phyloP scores from a whole-genome alignment of 2,113 vertebrate genomes.

The Anhinga anhinga region DNA sequence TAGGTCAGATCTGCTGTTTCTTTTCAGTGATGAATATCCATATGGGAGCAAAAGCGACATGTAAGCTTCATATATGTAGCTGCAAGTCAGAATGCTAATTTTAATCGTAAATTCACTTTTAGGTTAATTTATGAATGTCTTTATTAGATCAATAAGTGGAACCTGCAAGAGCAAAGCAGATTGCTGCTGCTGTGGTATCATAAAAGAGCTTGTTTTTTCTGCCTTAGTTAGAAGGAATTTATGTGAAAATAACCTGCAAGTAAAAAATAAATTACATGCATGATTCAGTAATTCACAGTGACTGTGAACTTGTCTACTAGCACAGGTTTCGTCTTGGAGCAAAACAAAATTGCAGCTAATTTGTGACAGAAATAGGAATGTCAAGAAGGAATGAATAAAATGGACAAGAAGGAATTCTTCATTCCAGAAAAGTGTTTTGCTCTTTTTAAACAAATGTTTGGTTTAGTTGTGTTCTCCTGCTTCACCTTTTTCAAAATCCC shows the following conservation, averaged over 20 bases:
- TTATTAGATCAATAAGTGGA: neutral
- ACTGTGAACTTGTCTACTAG: neutral
- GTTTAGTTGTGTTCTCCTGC: neutral
- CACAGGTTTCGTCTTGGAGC: neutral
- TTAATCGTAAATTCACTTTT: neutral
- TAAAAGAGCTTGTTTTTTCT: neutral
- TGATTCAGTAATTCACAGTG: neutral
- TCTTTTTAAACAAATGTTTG: neutral
- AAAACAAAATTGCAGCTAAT: constrained; percentile 2
- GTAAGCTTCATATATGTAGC: neutral
- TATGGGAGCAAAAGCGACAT: neutral
- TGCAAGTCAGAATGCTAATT: neutral
- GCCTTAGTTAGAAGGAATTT: neutral
- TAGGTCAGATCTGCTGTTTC: neutral
- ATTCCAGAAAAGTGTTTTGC: neutral
- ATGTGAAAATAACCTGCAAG: neutral
- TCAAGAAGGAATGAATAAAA: neutral
- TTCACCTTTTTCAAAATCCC: neutral
- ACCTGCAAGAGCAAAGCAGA: neutral
- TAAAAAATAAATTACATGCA: neutral
- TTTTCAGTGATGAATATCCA: neutral
- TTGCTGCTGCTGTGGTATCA: neutral
- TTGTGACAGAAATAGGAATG: neutral
- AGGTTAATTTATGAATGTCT: neutral
- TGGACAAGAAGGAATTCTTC: neutral